Conservation (phyloP, 2,888 invertebrate species). For the Nemotelus pantherinus region DNA sequence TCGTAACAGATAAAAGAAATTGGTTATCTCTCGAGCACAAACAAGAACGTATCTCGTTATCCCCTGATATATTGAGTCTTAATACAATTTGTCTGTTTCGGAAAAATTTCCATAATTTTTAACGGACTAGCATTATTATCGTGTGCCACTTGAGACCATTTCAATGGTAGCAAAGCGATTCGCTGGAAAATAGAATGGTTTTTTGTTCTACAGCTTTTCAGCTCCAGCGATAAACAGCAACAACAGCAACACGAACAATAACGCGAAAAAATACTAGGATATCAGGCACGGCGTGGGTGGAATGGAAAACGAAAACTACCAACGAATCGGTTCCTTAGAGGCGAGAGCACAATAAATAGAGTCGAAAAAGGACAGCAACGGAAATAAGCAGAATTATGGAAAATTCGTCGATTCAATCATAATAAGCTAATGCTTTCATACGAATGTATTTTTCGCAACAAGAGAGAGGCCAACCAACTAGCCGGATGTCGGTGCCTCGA, state of each 20-base stretch:
- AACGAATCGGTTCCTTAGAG: not conserved
- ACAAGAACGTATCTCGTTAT: conserved; percentile 20
- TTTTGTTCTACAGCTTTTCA: conserved; percentile 30
- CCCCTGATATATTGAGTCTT: conserved; percentile 16
- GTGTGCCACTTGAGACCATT: conserved; percentile 42
- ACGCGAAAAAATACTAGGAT: conserved; percentile 13
- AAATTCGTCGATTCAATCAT: conserved; percentile 28
- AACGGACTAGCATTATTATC: conserved; percentile 34
- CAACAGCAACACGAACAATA: not conserved
- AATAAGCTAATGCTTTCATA: conserved; percentile 28
- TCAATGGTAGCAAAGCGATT: conserved; percentile 13
- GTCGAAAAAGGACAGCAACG: conserved; percentile 9
- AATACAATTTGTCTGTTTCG: conserved; percentile 13
- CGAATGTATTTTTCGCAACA: not conserved
- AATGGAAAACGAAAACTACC: not conserved
- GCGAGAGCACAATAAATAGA: not conserved
- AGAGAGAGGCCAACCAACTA: not conserved
- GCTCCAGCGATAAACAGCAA: not conserved
- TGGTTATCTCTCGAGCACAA: not conserved
- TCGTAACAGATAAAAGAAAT: conserved; percentile 36
- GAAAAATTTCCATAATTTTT: conserved; percentile 37
- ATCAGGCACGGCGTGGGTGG: conserved; percentile 5
- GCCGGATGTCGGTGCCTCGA: not conserved
- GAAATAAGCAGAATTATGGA: conserved; percentile 35
- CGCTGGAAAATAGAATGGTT: conserved; percentile 29